Evolutionary conservation across 2,888 invertebrate genomes (phyloP).

Genomic region (Acanthosepion lycidas): DNA sequence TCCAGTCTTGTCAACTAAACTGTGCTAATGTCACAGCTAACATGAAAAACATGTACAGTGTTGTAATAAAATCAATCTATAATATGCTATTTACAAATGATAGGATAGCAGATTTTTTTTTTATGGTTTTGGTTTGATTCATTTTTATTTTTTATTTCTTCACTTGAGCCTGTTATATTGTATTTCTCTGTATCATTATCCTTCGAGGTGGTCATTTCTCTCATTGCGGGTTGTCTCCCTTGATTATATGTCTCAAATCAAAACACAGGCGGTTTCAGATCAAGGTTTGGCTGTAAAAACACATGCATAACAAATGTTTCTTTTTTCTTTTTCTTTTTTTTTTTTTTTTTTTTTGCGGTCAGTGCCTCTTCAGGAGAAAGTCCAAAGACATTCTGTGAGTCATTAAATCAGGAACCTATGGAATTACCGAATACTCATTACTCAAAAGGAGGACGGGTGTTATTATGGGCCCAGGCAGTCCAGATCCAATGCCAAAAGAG

Average conservation of each 20-base stretch:
- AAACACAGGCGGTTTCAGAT: constrained; percentile 12
- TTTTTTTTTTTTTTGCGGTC: neutral
- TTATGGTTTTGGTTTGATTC: neutral
- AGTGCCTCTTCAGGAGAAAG: constrained; percentile 20
- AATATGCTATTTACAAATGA: constrained; percentile 6
- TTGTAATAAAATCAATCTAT: neutral
- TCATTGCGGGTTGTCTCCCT: constrained; percentile 22
- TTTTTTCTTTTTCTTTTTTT: neutral
- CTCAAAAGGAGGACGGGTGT: neutral
- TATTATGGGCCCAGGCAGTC: neutral
- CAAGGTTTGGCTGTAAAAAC: neutral
- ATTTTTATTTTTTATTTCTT: neutral
- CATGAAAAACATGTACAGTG: neutral
- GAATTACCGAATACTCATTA: constrained; percentile 33
- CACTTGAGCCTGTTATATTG: neutral
- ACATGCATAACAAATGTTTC: constrained; percentile 1
- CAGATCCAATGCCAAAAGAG: constrained; percentile 33
- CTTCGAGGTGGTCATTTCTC: neutral
- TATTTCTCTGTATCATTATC: neutral
- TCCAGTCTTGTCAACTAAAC: neutral
- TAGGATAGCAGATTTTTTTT: neutral
- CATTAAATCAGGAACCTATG: constrained; percentile 33
- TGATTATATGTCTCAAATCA: constrained; percentile 7
- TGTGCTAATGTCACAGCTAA: neutral
- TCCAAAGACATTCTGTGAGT: constrained; percentile 33